Percentiles rank a stretch among this genome's conserved stretches.
These are phyloP conservation scores for Epizoanthus fatuus DNA, from an alignment of 92 coral and sea anemone genomes.

Conservation along the genomic window DNA sequence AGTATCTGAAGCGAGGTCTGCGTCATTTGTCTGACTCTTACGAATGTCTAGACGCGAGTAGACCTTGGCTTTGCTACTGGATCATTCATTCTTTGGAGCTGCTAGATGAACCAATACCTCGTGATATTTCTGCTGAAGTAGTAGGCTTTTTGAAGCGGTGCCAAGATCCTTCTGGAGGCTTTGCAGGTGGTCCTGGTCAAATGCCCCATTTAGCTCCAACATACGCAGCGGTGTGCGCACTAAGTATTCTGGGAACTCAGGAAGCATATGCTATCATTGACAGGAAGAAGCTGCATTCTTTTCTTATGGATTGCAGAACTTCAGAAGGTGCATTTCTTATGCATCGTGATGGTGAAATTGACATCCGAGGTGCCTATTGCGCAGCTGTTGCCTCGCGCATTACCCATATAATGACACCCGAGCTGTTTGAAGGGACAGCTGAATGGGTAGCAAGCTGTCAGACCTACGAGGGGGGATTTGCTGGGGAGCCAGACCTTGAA, in stretches of 20 bases:
- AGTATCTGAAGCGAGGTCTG: constrained; percentile 87
- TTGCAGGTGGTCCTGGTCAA: constrained; percentile 98
- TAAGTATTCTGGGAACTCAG: constrained; percentile 90
- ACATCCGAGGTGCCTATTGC: constrained; percentile 97
- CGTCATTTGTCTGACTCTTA: constrained; percentile 86
- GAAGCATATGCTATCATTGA: constrained; percentile 92
- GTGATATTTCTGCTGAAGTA: constrained; percentile 78
- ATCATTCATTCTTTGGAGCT: constrained; percentile 94
- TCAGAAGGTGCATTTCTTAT: constrained; percentile 88
- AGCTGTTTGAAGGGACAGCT: constrained; percentile 92
- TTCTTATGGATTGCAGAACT: constrained; percentile 84
- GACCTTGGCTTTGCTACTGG: constrained; percentile 99
- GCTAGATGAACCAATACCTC: constrained; percentile 77
- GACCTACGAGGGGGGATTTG: constrained; percentile 98
- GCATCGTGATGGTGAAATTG: constrained; percentile 99
- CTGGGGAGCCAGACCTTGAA: constrained; percentile 98
- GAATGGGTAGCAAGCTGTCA: constrained; percentile 97
- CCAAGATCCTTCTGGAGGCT: constrained; percentile 93
- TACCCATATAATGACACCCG: constrained; percentile 84
- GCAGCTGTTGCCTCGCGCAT: constrained; percentile 93
- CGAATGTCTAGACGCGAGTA: constrained; percentile 97
- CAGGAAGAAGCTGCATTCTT: constrained; percentile 80
- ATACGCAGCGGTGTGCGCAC: constrained; percentile 95
- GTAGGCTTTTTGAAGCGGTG: constrained; percentile 89
- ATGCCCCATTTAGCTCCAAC: constrained; percentile 98